phyloP scores from a whole-genome alignment of 1,140 invertebrate genomes.

The Drosophila saltans region DNA sequence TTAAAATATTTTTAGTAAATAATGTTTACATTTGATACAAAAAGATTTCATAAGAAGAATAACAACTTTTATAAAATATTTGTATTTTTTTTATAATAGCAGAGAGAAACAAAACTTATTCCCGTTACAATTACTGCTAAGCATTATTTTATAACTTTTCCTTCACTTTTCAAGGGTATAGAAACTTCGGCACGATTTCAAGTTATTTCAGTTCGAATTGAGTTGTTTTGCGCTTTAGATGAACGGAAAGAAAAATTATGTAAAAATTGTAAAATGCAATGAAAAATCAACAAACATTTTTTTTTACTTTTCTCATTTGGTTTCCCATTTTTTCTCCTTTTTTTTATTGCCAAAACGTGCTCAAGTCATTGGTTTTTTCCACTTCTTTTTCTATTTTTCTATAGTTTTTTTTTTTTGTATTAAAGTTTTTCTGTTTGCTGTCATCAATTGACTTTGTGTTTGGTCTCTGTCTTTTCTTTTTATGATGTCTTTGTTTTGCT shows the following conservation, averaged over 20 bases:
- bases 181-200: background rate
- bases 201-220: slow-evolving; percentile 50
- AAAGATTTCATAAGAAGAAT: too few relatives aligned
- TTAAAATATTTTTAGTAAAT: too few relatives aligned
- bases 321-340: background rate
- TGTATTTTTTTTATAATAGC: too few relatives aligned
- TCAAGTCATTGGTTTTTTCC: slow-evolving; percentile 44
- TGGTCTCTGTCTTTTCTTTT: slow-evolving; percentile 15
- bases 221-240: slow-evolving; percentile 45
- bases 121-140: too few relatives aligned
- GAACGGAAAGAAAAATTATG: slow-evolving; percentile 55
- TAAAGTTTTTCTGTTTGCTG: slow-evolving; percentile 23
- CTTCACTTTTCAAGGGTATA: background rate
- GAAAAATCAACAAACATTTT: slow-evolving; percentile 14
- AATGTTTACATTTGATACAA: too few relatives aligned
- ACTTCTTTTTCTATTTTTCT: slow-evolving; percentile 28
- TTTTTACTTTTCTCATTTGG: slow-evolving; percentile 8
- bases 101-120: too few relatives aligned
- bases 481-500: slow-evolving; percentile 44
- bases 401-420: slow-evolving; percentile 13
- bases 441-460: slow-evolving; percentile 58
- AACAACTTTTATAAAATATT: too few relatives aligned
- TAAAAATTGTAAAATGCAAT: slow-evolving; percentile 50
- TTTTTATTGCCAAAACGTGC: slow-evolving; percentile 44
- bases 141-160: too few relatives aligned